These are phyloP conservation scores for Chiloscyllium plagiosum DNA, from an alignment of 2,113 vertebrate genomes.

Conservation along the genomic window DNA sequence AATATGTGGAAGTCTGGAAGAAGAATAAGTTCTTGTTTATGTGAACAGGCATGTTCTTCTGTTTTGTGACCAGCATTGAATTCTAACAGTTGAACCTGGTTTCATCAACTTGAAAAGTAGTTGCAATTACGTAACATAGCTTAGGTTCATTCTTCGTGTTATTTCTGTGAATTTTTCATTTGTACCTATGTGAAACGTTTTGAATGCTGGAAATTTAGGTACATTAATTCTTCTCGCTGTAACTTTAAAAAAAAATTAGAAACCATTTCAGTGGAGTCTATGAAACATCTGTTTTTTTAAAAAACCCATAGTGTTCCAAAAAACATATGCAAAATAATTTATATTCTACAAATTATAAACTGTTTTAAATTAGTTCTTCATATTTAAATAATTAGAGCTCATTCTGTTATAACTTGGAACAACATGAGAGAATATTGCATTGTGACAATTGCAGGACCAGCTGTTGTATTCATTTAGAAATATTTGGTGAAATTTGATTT, in stretches of 20 bases:
- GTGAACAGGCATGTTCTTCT: not conserved
- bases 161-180: not conserved
- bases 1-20: not conserved
- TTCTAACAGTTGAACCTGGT: not conserved
- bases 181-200: not conserved
- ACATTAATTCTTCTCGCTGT: not conserved
- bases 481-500: no score
- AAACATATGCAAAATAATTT: not conserved
- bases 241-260: not conserved
- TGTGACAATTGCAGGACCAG: no score
- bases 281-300: not conserved
- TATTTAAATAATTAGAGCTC: not conserved
- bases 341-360: not conserved
- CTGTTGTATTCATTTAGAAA: no score
- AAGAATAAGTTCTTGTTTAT: not conserved
- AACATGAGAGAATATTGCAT: not conserved
- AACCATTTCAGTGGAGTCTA: not conserved
- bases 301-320: not conserved
- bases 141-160: not conserved
- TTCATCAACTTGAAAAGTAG: not conserved
- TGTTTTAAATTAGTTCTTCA: not conserved
- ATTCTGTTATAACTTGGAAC: not conserved
- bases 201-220: not conserved
- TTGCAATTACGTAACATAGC: not conserved
- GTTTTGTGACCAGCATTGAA: not conserved